These are phyloP conservation scores for Stichodactyla helianthus DNA, from an alignment of 64 coral and sea anemone genomes.

Conservation along the genomic window DNA sequence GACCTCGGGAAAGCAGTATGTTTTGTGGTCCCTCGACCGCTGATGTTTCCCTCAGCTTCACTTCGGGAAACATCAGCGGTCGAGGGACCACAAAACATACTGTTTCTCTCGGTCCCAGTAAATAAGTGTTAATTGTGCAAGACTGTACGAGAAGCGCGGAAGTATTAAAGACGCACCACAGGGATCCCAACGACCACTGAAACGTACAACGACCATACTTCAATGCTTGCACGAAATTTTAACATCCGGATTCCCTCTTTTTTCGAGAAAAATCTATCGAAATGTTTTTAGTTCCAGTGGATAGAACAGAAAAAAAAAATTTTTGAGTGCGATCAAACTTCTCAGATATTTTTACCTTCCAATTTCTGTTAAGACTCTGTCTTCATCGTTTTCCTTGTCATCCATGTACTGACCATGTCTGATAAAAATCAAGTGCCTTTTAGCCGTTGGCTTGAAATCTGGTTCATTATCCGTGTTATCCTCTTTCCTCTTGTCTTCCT, in stretches of 20 bases:
- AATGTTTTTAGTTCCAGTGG: neutral
- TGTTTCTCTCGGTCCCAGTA: too few species aligned
- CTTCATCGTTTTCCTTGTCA: constrained; percentile 47
- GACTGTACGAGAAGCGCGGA: too few species aligned
- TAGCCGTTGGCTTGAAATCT: constrained; percentile 74
- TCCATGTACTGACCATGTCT: constrained; percentile 84
- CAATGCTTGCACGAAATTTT: neutral
- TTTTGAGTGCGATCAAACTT: too few species aligned
- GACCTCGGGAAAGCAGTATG: too few species aligned
- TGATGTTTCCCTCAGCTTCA: too few species aligned
- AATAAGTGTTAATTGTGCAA: too few species aligned
- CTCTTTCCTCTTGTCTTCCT: neutral
- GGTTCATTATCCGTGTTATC: constrained; percentile 7
- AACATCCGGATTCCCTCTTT: neutral
- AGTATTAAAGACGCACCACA: neutral
- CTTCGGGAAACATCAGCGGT: too few species aligned
- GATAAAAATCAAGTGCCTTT: constrained; percentile 70
- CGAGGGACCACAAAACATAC: too few species aligned
- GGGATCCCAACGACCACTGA: neutral
- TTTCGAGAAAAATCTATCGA: neutral
- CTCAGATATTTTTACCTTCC: constrained; percentile 63
- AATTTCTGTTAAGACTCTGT: constrained; percentile 66
- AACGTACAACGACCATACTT: neutral
- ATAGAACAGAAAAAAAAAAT: neutral
- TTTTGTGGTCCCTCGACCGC: too few species aligned